Evolutionary conservation across 2,888 invertebrate genomes (phyloP), one percentile per base, ranked within the genome.

Genomic region (Agrotis exclamationis): DNA sequence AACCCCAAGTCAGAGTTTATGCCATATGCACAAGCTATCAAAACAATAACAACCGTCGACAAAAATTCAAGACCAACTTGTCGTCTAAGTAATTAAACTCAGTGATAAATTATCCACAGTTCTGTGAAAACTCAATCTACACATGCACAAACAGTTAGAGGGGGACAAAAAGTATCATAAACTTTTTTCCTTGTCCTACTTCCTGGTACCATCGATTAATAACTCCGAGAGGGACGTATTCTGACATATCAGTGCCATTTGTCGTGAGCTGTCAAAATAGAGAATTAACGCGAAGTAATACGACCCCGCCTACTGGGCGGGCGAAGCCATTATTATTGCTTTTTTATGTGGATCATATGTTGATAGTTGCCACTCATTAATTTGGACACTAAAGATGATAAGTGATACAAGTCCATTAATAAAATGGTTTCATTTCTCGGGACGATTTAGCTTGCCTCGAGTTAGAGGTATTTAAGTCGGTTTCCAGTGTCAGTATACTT

Each of bases 231-330:
- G 84, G 76, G 87, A 91, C n/a, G 6, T 6, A 56, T 56, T 16
- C 33, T 33, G 33, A 20, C 90, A 89, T 93, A 90, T 90, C 91
- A 88, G 80, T 84, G 89, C 87, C 92, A 95, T 95, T 95, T 95
- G 96, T 96, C 96, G 92, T 79, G 87, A 80, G 88, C 90, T 95
- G 96, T 96, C 96, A 96, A 93, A 96, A 96, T 93, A 96, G 86
- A 89, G 91, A 86, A 91, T 95, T 93, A 94, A 88, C 92, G 79
- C 86, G 86, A 86, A 86, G 95, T 92, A 94, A 95, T 86, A 85
- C 62, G 95, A 95, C 92, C 81, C 95, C 93, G 88, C 93, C 94
- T 92, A 88, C 86, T 88, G 90, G 93, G 94, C 91, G 94, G 91
- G 86, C 87, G 83, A 72, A 65, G 62, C 70, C 70, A 76, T 71